A percentile compares a stretch with the other conserved stretches of the same genome.
Conservation (phyloP, 2,888 invertebrate species). For the Taenaris catops region DNA sequence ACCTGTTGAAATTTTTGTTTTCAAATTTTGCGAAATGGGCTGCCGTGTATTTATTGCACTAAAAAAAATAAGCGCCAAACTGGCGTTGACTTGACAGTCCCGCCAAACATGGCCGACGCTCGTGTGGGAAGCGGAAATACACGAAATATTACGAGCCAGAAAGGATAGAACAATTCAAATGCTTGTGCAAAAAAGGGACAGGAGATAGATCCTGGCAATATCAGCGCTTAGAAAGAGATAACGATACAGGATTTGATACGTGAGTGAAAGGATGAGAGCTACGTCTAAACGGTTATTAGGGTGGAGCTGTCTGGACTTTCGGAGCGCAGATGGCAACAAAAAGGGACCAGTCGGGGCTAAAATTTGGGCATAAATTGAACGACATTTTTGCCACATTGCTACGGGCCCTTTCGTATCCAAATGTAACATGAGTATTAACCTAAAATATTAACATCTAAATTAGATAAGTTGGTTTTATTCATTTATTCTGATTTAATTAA, state of each 20-base stretch:
- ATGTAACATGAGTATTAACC: constrained; percentile 1
- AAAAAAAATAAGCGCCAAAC: constrained; percentile 76
- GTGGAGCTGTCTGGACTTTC: constrained; percentile 77
- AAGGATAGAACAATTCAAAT: constrained; percentile 59
- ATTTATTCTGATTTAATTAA: too few relatives aligned
- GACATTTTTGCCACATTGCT: constrained; percentile 72
- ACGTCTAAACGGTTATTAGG: constrained; percentile 74
- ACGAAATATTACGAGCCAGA: constrained; percentile 72
- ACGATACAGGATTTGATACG: constrained; percentile 52
- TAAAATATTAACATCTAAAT: background rate
- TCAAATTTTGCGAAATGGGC: too few relatives aligned
- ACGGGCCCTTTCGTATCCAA: constrained; percentile 42
- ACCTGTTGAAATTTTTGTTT: too few relatives aligned
- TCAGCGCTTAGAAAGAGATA: constrained; percentile 63
- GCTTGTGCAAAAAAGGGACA: constrained; percentile 66
- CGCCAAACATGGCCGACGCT: constrained; percentile 76
- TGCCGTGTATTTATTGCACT: too few relatives aligned
- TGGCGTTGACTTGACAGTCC: constrained; percentile 75
- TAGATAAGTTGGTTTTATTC: too few relatives aligned
- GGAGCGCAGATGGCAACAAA: constrained; percentile 76
- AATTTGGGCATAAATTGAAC: constrained; percentile 76
- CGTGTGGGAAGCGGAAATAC: constrained; percentile 76
- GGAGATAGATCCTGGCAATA: constrained; percentile 62
- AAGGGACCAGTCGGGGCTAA: constrained; percentile 69
- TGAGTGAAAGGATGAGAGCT: constrained; percentile 64